Base-by-base conservation (phyloP, 2,797 vertebrate genomes). In the Uromys caudimaculatus region DNA sequence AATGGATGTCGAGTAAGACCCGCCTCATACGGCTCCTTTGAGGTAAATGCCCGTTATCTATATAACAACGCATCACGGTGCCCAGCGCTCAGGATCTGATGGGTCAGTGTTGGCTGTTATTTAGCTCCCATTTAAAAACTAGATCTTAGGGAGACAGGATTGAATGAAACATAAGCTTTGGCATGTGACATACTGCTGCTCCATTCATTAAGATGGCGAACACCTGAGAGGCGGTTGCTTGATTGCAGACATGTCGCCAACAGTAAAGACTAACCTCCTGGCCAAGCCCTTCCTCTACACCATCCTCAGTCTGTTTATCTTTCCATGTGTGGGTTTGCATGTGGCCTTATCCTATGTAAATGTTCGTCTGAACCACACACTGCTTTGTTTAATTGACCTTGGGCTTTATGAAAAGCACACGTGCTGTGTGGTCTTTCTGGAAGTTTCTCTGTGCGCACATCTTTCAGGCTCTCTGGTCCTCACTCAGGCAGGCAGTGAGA, bases 341-440 rank as follows among this genome's bases (percentile, higher is more conserved):
- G 41, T 41, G 23, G 41, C 85, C 93, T 52, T 90, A 52, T 44
- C 81, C 69, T 41, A 85, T 52, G 17, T 21, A 84, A 71, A 84
- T 14, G 17, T 78, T 69, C 2, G 0, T 71, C n/a, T 38, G 83
- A 79, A 73, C 56, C 79, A 38, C 32, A 50, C 2, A 62, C n/a
- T 89, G 76, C 50, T 92, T 77, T 87, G 32, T 58, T 82, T 67
- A 54, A 71, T 29, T 85, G 90, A 50, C 64, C 89, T 64, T 44
- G 76, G 90, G 71, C 35, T n/a, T 82, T 35, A 29, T 24, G 2
- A 2, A 38, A 69, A 62, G 73, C 60, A 32, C 35, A 16, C 14
- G 11, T 1, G 6, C n/a, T 21, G 32, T 1, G 0, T 17, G 27
- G 83, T 24, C 93, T 89, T 89, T 67, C 82, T 50, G 91, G 87